These are phyloP conservation scores for Nasonia oneida DNA, from an alignment of 2,888 invertebrate genomes.

Conservation along the genomic window DNA sequence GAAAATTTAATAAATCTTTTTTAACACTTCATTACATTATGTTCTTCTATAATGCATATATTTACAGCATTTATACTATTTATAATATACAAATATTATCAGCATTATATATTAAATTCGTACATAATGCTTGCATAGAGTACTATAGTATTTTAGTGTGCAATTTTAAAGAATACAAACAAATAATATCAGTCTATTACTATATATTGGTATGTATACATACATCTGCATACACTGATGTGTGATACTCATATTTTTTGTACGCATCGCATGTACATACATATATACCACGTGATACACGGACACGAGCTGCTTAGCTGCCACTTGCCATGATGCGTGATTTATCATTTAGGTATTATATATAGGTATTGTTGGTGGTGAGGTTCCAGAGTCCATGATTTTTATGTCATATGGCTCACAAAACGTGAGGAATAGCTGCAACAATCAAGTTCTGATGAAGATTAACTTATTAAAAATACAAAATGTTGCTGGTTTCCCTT, in stretches of 20 bases:
- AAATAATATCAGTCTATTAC: too few species aligned
- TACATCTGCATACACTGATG: too few species aligned
- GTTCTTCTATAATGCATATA: background rate
- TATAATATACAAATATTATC: background rate
- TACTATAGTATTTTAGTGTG: too few species aligned
- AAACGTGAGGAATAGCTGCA: background rate
- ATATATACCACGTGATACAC: background rate
- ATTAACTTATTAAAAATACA: background rate
- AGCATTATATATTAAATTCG: too few species aligned
- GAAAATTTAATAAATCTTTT: conserved; percentile 2
- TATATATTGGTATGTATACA: too few species aligned
- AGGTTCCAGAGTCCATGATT: background rate
- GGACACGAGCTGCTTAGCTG: background rate
- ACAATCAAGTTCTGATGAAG: background rate
- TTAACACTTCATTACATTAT: background rate
- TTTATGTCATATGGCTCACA: background rate
- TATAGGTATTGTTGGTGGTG: too few species aligned
- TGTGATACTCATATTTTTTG: too few species aligned
- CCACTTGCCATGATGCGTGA: background rate
- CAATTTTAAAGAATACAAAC: too few species aligned
- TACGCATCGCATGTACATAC: background rate
- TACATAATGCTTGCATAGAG: too few species aligned
- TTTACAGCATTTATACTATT: too few species aligned
- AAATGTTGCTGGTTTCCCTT: conserved; percentile 56
- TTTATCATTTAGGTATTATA: too few species aligned